Percentiles rank a stretch among this genome's conserved stretches.
Evolutionary conservation across 1,140 invertebrate species (phyloP).

Genomic region (Heliconius congener): DNA sequence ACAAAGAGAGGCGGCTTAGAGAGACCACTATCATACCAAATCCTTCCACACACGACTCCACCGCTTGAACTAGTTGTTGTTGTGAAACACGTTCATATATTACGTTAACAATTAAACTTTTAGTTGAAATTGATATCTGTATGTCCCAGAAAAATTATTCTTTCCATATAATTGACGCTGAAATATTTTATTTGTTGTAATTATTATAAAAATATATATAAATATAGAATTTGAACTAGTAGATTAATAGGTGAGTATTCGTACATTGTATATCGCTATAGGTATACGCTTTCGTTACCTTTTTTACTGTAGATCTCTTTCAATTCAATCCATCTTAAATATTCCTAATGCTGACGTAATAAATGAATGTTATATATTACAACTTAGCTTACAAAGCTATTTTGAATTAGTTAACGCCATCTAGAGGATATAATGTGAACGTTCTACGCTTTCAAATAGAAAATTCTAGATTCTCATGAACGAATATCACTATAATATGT

Average conservation of each 20-base stretch:
- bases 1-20: slow-evolving; percentile 90
- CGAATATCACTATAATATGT: slow-evolving; percentile 6
- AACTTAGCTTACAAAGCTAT: slow-evolving; percentile 12
- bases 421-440: slow-evolving; percentile 4
- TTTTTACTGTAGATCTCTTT: not conserved
- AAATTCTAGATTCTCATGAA: not conserved
- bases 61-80: slow-evolving; percentile 53
- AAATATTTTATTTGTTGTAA: not conserved
- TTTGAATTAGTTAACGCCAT: slow-evolving; percentile 17
- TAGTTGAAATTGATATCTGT: not conserved
- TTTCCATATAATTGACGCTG: not conserved
- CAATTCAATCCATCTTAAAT: too few species aligned
- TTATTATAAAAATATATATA: not conserved
- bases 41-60: slow-evolving; percentile 73
- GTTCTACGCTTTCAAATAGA: not conserved
- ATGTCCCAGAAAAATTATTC: not conserved
- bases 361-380: not conserved
- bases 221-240: not conserved
- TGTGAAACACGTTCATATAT: not conserved
- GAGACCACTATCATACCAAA: slow-evolving; percentile 77
- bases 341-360: not conserved
- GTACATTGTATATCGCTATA: not conserved
- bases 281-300: not conserved
- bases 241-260: not conserved
- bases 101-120: not conserved